Evolutionary conservation across 2,888 invertebrate genomes (phyloP).

Genomic region (Apamea sordens): DNA sequence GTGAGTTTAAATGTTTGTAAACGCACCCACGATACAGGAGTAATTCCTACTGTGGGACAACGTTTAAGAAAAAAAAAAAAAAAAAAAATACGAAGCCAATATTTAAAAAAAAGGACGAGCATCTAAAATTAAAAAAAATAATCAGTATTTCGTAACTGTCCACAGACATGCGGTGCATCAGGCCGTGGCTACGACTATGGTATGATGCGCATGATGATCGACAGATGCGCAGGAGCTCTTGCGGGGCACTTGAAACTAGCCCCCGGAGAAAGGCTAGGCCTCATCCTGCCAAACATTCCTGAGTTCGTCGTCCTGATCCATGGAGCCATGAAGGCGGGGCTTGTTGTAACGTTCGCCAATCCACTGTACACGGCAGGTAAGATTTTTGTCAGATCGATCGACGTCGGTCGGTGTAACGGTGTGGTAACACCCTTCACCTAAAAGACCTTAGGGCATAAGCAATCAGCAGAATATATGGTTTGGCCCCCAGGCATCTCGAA

Average conservation of each 20-base stretch:
- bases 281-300: conserved; percentile 93
- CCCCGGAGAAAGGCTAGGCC: conserved; percentile 91
- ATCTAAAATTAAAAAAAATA: background rate
- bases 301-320: conserved; percentile 92
- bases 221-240: conserved; percentile 90
- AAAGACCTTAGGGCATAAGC: background rate
- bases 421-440: background rate
- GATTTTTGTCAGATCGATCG: background rate
- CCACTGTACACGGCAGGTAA: conserved; percentile 92
- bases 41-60: too few relatives aligned
- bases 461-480: background rate
- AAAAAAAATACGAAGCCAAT: background rate
- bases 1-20: too few relatives aligned
- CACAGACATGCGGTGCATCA: conserved; percentile 92
- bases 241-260: conserved; percentile 89
- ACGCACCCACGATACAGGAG: too few relatives aligned
- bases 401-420: background rate
- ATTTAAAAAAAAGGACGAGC: background rate
- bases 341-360: conserved; percentile 92
- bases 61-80: too few relatives aligned
- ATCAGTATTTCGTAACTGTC: background rate
- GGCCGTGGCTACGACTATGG: conserved; percentile 92
- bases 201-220: conserved; percentile 90
- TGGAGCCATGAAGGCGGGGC: conserved; percentile 92
- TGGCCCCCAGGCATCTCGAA: background rate